Base-by-base conservation (phyloP, 2,113 vertebrate species). In the Nesoenas mayeri region DNA sequence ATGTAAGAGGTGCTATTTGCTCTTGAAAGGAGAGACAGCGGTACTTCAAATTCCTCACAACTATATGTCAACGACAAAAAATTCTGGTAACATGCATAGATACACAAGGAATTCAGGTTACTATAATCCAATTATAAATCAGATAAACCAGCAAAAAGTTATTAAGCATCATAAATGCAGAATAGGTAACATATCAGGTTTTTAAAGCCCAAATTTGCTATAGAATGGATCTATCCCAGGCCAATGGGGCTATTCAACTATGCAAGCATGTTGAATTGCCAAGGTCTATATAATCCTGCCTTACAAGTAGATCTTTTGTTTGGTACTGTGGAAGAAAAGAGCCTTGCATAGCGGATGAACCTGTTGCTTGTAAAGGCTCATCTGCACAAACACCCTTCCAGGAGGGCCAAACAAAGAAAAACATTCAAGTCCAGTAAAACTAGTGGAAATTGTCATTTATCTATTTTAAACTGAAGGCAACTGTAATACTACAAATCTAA, bases 401-500 rank as follows among this genome's bases (percentile, higher is more conserved):
- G 8, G 6, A 79, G 20, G 9, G 6, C 9, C 12, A 50, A 71
- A 64, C 15, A 44, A 62, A 67, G 7, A 36, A 40, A 69, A 78
- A n/a, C 3, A 2, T 3, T 21, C 0, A 42, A 53, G 22, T 44
- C 67, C 16, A 36, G 5, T 8, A 54, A 78, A 9, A 26, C 12
- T 4, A 42, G 5, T 32, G 28, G 10, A 88, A 85, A 71, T 32
- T 34, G 32, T 67, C 24, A 31, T 84, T 71, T 77, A 21, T 58
- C 17, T 32, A 47, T 66, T 77, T 42, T 21, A 77, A 94, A 61
- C 8, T 24, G 26, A 83, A 51, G 25, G 22, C 28, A 86, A 34
- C 24, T 67, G 12, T 40, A 91, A 56, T 28, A 60, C 24, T 56
- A 66, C 32, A 70, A 51, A 47, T 57, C 38, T 51, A 61, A 62